Evolutionary conservation across 2,888 invertebrate species (phyloP).

Genomic region (Drosophila siamana): DNA sequence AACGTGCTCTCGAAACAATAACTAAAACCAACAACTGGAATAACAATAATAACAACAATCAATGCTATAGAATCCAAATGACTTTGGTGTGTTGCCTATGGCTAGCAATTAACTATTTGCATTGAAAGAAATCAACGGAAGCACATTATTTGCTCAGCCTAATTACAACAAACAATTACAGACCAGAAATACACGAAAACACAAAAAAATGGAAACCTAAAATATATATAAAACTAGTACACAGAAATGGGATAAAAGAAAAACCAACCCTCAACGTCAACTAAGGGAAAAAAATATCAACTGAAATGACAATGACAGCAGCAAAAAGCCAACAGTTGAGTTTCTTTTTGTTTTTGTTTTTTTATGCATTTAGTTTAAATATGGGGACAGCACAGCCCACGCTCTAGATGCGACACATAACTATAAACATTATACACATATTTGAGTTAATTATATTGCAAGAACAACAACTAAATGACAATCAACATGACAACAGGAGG

Average conservation of each 20-base stretch:
- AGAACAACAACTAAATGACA: conserved; percentile 41
- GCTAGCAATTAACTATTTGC: conserved; percentile 79
- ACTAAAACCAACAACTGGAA: conserved; percentile 27
- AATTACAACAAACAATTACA: conserved; percentile 80
- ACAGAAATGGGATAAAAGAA: conserved; percentile 19
- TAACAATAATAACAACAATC: conserved; percentile 36
- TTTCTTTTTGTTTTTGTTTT: conserved; percentile 14
- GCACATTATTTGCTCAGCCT: conserved; percentile 80
- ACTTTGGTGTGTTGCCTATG: conserved; percentile 58
- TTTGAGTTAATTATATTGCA: conserved; percentile 77
- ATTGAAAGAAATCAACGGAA: conserved; percentile 81
- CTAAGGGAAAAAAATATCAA: conserved; percentile 47
- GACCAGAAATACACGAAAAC: conserved; percentile 17
- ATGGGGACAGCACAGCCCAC: conserved; percentile 42
- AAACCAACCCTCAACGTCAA: conserved; percentile 52
- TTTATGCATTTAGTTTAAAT: conserved; percentile 72
- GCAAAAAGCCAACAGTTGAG: conserved; percentile 20
- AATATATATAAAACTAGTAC: conserved; percentile 33
- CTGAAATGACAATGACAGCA: conserved; percentile 50
- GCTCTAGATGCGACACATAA: conserved; percentile 56
- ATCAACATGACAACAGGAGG: conserved; percentile 38
- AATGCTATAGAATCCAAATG: conserved; percentile 61
- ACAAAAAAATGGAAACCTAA: conserved; percentile 27
- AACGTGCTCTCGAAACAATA: conserved; percentile 34
- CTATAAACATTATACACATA: conserved; percentile 77